Evolutionary conservation across 2,888 invertebrate genomes (phyloP).

Genomic region (Kryphioiulus occultus): DNA sequence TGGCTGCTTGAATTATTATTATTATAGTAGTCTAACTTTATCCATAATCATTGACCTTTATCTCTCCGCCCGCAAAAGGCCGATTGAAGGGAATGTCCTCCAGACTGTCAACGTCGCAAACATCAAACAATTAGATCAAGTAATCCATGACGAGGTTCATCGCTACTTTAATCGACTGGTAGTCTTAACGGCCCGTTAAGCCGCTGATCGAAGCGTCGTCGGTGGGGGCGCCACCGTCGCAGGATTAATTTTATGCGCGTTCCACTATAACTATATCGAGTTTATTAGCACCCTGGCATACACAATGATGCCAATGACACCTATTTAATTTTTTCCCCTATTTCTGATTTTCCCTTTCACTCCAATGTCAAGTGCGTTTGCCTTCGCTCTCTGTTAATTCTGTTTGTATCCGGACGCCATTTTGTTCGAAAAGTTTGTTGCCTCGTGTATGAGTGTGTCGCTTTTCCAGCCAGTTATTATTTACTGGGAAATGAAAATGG

Average conservation of each 20-base stretch:
- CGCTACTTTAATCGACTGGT: not conserved
- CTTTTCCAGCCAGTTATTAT: not conserved
- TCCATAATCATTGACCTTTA: not conserved
- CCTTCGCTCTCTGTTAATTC: not conserved
- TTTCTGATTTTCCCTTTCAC: slow-evolving; percentile 13
- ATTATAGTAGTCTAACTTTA: not conserved
- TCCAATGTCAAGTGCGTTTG: slow-evolving; percentile 14
- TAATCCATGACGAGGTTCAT: not conserved
- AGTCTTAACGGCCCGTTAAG: not conserved
- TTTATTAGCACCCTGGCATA: not conserved
- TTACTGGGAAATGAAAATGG: not conserved
- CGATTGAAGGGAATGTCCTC: too few species aligned
- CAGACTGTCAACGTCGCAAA: not conserved
- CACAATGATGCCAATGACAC: not conserved
- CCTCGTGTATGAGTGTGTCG: not conserved
- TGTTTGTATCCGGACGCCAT: slow-evolving; percentile 18
- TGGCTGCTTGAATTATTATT: not conserved
- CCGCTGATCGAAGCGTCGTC: not conserved
- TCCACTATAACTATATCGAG: not conserved
- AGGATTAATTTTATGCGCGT: slow-evolving; percentile 4
- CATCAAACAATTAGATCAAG: not conserved
- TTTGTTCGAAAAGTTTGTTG: not conserved
- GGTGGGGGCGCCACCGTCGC: not conserved
- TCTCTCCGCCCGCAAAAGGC: not conserved
- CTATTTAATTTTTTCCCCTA: not conserved